Evolutionary conservation across 2,113 vertebrate genomes (phyloP), one percentile per base, ranked within the genome.

Genomic region (Galeopterus variegatus): DNA sequence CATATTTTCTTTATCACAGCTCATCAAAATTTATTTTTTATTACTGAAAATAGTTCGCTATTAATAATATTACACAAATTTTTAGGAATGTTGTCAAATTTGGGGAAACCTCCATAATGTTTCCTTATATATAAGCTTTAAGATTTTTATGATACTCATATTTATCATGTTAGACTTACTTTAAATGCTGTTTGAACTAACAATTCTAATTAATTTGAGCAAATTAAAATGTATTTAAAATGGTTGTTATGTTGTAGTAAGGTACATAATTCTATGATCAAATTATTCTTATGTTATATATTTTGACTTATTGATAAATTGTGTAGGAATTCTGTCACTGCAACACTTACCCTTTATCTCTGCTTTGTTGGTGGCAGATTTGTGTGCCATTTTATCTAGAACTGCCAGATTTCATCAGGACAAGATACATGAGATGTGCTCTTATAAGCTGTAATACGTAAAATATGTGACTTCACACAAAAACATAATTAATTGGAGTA

Each of bases 161-260:
- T 84, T 90, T 70, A n/a, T 82, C 6, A 73, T 62, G 26, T 2
- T 82, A 91, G 79, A 48, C 8, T 88, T 26, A 92, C 12, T 82
- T 90, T 81, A 95, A 86, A 82, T 88, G 19, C 52, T 79, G 28
- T 81, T 90, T 70, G 23, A 82, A 88, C 33, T 65, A 95, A 58
- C 12, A 90, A 28, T 31, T 77, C 48, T 80, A 62, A 77, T 14
- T 86, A 64, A 89, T 90, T 26, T 72, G 33, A 88, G 26, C 19
- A 91, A 93, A 94, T 77, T 81, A 7, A 93, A 88, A 10, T 50
- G 41, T 67, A 72, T 94, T 91, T 81, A 52, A 96, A 94, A 60
- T 60, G 89, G 11, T 17, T 75, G 21, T 93, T 83, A 54, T 36
- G 50, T 82, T 86, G 14, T 41, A 77, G 28, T 54, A 67, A 96